Base-by-base conservation (phyloP, 2,113 vertebrate genomes). In the Acanthochromis polyacanthus region DNA sequence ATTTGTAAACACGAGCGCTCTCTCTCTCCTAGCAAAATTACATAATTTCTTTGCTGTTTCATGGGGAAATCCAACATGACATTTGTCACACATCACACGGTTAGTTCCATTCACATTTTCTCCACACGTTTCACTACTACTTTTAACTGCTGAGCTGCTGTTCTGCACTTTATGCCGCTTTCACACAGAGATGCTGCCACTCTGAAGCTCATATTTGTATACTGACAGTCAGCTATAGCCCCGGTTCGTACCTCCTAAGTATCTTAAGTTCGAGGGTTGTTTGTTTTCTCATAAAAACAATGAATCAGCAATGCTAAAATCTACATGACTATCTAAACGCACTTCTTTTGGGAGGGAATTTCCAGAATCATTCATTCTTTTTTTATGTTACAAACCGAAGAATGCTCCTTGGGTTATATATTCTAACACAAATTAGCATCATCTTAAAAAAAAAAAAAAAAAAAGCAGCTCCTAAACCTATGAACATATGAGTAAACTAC, bases 31-130 rank as follows among this genome's bases (percentile, higher is more conserved):
- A 38, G 25, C 51, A 19, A 61, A 12, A 32, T 23, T 5, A 25
- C 43, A 58, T 59, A 59, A 59, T 71, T 43, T 56, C 25, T 46
- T 56, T 4, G 53, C 30, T 20, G 5, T 61, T 55, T 66, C 25
- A 55, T 45, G 3, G 8, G 14, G 22, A 55, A 65, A 56, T 19
- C 6, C 17, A 16, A 20, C 12, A 8, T 28, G 0, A 19, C 38
- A 59, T 71, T 46, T 45, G 19, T 63, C 52, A 59, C 32, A 71
- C 19, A 70, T 15, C 4, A 14, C 7, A 17, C 3, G 16, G 5
- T 25, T 48, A n/a, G 16, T 46, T 9, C 5, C 38, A 53, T 53
- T 38, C 43, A 28, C 0, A 43, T 63, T 63, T 56, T 58, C 43
- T 67, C 12, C 32, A 0, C 43, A 53, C 10, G 25, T n/a, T 71